Conservation (phyloP, 2,113 vertebrate species). For the Lophura nycthemera region DNA sequence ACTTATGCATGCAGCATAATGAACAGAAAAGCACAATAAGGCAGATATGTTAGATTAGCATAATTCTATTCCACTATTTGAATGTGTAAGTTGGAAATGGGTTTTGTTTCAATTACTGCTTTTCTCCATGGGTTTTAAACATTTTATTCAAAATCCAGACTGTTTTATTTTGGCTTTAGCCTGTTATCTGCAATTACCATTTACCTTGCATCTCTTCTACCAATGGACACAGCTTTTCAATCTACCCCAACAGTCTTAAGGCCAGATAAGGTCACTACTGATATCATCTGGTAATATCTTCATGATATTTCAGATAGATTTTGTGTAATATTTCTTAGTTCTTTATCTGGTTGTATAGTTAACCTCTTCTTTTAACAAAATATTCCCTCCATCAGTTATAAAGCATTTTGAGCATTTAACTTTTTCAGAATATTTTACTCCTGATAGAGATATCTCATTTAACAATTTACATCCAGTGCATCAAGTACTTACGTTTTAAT, state of each 20-base stretch:
- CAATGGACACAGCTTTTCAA: slow-evolving; percentile 3
- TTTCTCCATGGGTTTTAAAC: slow-evolving; percentile 59
- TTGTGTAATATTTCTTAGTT: not conserved
- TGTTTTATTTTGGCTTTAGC: slow-evolving; percentile 48
- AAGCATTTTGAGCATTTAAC: not conserved
- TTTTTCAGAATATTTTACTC: not conserved
- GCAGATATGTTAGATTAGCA: slow-evolving; percentile 76
- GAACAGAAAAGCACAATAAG: slow-evolving; percentile 73
- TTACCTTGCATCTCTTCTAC: slow-evolving; percentile 33
- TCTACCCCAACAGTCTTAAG: not conserved
- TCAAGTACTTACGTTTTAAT: not conserved
- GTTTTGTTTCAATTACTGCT: slow-evolving; percentile 75
- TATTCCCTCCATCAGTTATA: not conserved
- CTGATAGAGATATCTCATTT: not conserved
- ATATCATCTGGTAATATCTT: not conserved
- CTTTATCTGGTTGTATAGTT: not conserved
- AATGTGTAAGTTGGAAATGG: slow-evolving; percentile 67
- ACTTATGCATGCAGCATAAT: slow-evolving; percentile 72
- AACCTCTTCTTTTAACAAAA: not conserved
- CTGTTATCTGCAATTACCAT: slow-evolving; percentile 42
- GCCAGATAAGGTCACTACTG: not conserved
- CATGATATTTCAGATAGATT: not conserved
- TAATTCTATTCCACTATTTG: slow-evolving; percentile 77
- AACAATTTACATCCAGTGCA: not conserved
- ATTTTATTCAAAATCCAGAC: slow-evolving; percentile 58